Percentiles rank a stretch among this genome's conserved stretches.
Evolutionary conservation across 2,888 invertebrate species (phyloP).

Genomic region (Chrysodeixis includens): DNA sequence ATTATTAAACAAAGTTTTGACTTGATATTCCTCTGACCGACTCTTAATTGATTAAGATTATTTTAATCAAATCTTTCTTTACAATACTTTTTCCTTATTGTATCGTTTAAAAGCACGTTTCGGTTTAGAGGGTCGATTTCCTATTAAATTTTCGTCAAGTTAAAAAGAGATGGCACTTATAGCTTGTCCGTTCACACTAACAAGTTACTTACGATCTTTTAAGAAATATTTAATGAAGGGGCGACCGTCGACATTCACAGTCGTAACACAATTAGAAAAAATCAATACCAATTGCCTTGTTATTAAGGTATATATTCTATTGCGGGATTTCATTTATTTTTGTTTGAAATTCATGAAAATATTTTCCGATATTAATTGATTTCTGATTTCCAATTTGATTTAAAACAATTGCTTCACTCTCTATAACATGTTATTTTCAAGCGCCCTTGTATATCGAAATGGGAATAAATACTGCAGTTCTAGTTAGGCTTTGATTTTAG

Average conservation of each 20-base stretch:
- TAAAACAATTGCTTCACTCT: no score
- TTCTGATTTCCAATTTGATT: no score
- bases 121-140: constrained; percentile 35
- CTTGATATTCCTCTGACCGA: not conserved
- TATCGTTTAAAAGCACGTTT: constrained; percentile 10
- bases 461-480: not conserved
- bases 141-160: constrained; percentile 45
- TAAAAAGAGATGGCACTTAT: constrained; percentile 68
- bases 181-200: constrained; percentile 67
- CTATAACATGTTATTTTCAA: not conserved
- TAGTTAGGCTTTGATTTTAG: not conserved
- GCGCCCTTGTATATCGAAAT: not conserved
- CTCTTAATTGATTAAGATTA: constrained; percentile 2
- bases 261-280: constrained; percentile 83
- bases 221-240: constrained; percentile 84
- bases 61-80: not conserved
- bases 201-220: constrained; percentile 78
- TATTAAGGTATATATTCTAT: constrained; percentile 66
- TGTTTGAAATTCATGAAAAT: constrained; percentile 1
- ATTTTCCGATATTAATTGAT: not conserved
- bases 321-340: constrained; percentile 7
- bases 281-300: constrained; percentile 79
- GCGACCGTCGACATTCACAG: constrained; percentile 73
- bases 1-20: not conserved
- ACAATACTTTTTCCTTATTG: constrained; percentile 9